Evolutionary conservation across 1,140 invertebrate genomes (phyloP).

Genomic region (Sarcophaga bullata): DNA sequence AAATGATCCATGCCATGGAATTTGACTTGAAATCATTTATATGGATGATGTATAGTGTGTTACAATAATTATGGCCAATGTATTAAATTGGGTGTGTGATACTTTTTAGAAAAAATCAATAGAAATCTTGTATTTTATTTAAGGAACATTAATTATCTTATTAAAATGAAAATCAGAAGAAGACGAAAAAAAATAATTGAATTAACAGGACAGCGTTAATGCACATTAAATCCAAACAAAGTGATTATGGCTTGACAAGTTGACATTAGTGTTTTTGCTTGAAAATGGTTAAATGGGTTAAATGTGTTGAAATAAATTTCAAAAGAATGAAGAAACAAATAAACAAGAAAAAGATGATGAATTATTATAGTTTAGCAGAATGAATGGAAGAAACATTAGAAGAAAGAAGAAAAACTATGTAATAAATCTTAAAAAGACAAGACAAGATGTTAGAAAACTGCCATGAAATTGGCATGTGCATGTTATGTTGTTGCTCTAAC

Average conservation of each 20-base stretch:
- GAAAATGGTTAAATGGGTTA: conserved; percentile 9
- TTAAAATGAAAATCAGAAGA: not conserved
- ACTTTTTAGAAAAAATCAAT: not conserved
- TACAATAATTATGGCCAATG: not conserved
- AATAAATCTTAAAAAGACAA: not conserved
- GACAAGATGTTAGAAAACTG: not conserved
- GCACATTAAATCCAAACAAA: too few relatives aligned
- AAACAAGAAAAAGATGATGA: not conserved
- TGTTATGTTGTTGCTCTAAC: too few relatives aligned
- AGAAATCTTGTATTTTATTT: not conserved
- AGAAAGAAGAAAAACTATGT: not conserved
- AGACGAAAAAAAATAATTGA: not conserved
- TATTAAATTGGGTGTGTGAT: not conserved
- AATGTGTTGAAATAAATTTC: not conserved
- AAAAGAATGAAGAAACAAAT: not conserved
- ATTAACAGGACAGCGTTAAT: not conserved
- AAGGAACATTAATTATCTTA: conserved; percentile 2
- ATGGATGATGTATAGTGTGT: not conserved
- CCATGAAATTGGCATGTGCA: not conserved
- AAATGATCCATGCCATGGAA: not conserved
- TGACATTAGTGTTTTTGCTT: too few relatives aligned
- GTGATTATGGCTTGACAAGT: not conserved
- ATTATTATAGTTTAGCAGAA: not conserved
- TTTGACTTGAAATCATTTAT: conserved; percentile 11
- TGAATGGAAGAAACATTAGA: not conserved